Percentiles rank a stretch among this genome's conserved stretches.
Evolutionary conservation across 2,888 invertebrate genomes (phyloP).

Genomic region (Cynaeus angustus): DNA sequence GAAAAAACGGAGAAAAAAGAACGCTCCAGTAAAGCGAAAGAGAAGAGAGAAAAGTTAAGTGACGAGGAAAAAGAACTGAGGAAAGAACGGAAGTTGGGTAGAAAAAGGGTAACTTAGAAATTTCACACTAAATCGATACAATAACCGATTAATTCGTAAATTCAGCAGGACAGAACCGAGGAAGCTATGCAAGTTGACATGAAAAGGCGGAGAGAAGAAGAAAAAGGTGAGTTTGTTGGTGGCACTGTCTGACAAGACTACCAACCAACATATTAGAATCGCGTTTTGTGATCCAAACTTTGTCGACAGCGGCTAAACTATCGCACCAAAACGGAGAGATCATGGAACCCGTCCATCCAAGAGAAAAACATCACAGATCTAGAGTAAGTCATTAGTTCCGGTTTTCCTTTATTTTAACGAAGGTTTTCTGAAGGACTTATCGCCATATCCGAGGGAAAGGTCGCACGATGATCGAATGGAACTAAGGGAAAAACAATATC

Average conservation of each 20-base stretch:
- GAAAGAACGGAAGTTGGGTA: constrained; percentile 86
- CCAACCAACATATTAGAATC: no score
- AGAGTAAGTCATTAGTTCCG: constrained; percentile 73
- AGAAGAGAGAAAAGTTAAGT: constrained; percentile 78
- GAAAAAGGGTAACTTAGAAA: constrained; percentile 80
- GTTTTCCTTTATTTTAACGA: constrained; percentile 20
- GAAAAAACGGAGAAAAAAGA: constrained; percentile 74
- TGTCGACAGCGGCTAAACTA: constrained; percentile 74
- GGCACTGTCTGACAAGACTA: no score
- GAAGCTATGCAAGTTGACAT: constrained; percentile 81
- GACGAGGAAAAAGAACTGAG: constrained; percentile 87
- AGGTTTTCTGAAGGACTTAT: constrained; percentile 81
- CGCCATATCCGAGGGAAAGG: constrained; percentile 81
- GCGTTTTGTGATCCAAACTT: no score
- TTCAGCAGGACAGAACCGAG: constrained; percentile 80
- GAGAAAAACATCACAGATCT: constrained; percentile 85
- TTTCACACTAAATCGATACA: constrained; percentile 53
- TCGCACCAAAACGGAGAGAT: constrained; percentile 86
- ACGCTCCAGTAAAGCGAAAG: constrained; percentile 73
- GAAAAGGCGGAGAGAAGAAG: constrained; percentile 87
- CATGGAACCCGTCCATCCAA: constrained; percentile 76
- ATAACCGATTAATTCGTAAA: constrained; percentile 9
- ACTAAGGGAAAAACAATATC: constrained; percentile 89
- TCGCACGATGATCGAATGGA: constrained; percentile 86
- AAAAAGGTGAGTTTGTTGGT: constrained; percentile 81